phyloP scores from a whole-genome alignment of 2,113 vertebrate species.

The Athene cunicularia region DNA sequence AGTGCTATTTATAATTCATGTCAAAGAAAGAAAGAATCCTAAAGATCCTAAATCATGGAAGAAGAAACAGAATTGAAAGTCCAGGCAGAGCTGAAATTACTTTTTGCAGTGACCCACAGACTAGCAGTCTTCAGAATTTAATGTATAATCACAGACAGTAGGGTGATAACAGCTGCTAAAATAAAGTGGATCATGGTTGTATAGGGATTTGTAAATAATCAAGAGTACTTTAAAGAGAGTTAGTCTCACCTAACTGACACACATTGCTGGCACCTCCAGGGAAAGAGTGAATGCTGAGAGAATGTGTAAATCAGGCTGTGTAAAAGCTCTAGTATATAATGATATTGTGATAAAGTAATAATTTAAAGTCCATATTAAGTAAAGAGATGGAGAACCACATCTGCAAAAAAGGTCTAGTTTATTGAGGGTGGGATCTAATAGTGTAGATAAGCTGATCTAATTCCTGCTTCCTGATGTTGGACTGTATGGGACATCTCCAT shows the following conservation, averaged over 20 bases:
- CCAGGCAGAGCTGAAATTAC: background rate
- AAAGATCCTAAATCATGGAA: background rate
- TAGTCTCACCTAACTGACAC: constrained; percentile 18
- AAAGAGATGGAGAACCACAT: background rate
- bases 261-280: background rate
- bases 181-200: constrained; percentile 14
- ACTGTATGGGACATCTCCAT: background rate
- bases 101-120: background rate
- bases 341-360: background rate
- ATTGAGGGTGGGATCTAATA: background rate
- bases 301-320: background rate
- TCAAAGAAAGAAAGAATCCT: background rate
- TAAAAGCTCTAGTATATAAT: background rate
- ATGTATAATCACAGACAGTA: background rate
- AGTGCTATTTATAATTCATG: background rate
- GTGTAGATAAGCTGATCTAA: background rate
- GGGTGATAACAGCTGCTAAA: constrained; percentile 5
- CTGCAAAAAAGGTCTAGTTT: background rate
- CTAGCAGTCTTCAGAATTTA: background rate
- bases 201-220: constrained; percentile 48
- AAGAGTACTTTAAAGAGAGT: constrained; percentile 8
- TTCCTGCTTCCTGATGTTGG: background rate
- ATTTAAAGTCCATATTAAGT: background rate
- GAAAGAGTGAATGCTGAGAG: background rate
- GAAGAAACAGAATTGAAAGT: background rate